Evolutionary conservation across 2,888 invertebrate species (phyloP).

Genomic region (Nesidiocoris tenuis): DNA sequence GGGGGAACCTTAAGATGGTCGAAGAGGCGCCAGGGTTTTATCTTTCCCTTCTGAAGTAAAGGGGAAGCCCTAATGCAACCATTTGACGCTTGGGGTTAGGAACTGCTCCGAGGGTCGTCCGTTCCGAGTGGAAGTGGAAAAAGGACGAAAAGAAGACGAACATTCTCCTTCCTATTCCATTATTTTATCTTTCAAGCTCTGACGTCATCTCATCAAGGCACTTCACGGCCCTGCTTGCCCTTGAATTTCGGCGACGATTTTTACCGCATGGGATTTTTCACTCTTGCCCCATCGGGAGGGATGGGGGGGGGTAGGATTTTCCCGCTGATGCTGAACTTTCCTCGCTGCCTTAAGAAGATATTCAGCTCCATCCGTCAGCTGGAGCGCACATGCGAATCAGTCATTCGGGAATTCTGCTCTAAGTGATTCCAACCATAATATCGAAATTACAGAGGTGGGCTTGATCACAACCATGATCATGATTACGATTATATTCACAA

Average conservation of each 20-base stretch:
- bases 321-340: no score
- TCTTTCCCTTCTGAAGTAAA: constrained; percentile 5
- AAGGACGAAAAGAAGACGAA: not conserved
- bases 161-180: not conserved
- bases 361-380: no score
- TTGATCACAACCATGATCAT: no score
- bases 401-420: no score
- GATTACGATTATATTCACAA: no score
- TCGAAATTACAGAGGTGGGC: no score
- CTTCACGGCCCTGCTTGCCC: constrained; percentile 20
- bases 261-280: not conserved
- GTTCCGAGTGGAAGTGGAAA: not conserved
- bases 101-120: not conserved
- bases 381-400: no score
- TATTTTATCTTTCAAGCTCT: constrained; percentile 21
- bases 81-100: constrained; percentile 19
- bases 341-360: no score
- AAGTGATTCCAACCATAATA: no score
- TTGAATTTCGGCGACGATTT: constrained; percentile 22
- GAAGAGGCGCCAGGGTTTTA: constrained; percentile 36
- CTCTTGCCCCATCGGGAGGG: no score
- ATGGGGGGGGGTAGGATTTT: no score
- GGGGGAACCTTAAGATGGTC: constrained; percentile 23
- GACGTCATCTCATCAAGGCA: constrained; percentile 29
- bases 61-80: constrained; percentile 34